Conservation (phyloP, 2,113 vertebrate genomes). For the Poecile atricapillus region DNA sequence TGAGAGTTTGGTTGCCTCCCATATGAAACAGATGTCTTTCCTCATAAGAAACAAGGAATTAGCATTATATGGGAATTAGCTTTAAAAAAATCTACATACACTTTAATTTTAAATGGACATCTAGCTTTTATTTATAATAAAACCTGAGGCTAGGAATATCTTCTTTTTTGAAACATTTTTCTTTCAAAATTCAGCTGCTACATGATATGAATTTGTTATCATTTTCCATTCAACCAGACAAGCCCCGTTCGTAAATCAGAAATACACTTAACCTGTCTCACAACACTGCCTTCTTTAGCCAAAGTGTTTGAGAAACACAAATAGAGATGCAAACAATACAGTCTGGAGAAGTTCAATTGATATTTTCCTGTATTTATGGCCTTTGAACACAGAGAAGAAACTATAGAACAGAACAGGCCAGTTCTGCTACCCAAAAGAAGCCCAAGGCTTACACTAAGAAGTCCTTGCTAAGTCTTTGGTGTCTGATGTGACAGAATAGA, state of each 20-base stretch:
- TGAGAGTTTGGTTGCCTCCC: not conserved
- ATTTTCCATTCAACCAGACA: not conserved
- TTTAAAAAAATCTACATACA: fast-evolving
- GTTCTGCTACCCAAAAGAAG: not conserved
- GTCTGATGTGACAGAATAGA: not conserved
- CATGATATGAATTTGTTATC: not conserved
- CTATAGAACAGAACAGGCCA: not conserved
- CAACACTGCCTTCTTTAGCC: not conserved
- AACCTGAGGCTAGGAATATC: not conserved
- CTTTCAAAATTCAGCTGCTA: not conserved
- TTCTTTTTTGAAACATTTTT: not conserved
- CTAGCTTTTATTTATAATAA: not conserved
- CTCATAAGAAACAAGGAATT: not conserved
- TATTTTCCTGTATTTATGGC: not conserved
- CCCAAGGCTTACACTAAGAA: not conserved
- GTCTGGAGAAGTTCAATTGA: not conserved
- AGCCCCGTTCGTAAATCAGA: not conserved
- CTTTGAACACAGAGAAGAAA: not conserved
- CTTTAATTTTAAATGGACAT: not conserved
- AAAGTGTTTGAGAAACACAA: not conserved
- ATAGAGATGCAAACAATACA: not conserved
- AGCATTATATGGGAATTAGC: not conserved
- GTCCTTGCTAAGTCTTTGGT: not conserved
- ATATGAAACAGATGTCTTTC: not conserved
- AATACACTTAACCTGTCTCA: not conserved